Percentiles rank a stretch among this genome's conserved stretches.
Conservation (phyloP, 2,888 invertebrate species). For the Alentia gelatinosa region DNA sequence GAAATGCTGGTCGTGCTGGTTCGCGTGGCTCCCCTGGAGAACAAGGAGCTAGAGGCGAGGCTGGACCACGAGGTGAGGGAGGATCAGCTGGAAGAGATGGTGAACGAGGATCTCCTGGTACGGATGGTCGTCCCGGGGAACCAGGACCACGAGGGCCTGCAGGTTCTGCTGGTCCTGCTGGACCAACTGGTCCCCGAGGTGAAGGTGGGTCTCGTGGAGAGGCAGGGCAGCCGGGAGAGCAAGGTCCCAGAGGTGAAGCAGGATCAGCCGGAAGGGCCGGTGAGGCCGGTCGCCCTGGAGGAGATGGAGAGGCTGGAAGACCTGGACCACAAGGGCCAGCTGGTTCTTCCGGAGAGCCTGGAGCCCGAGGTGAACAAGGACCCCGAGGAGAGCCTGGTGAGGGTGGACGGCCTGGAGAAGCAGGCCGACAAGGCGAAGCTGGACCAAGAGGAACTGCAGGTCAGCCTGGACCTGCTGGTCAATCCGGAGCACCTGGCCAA, state of each 20-base stretch:
- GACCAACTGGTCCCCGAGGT: slow-evolving; percentile 58
- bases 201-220: slow-evolving; percentile 54
- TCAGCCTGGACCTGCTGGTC: slow-evolving; percentile 51
- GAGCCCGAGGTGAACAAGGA: slow-evolving; percentile 38
- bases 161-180: slow-evolving; percentile 59
- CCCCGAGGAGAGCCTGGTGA: slow-evolving; percentile 56
- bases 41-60: slow-evolving; percentile 56
- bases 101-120: slow-evolving; percentile 56
- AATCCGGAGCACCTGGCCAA: slow-evolving; percentile 38
- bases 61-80: slow-evolving; percentile 46
- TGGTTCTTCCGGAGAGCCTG: slow-evolving; percentile 52
- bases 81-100: slow-evolving; percentile 69
- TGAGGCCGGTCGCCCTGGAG: slow-evolving; percentile 69
- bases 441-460: slow-evolving; percentile 50
- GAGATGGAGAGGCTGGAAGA: slow-evolving; percentile 43
- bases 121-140: slow-evolving; percentile 53
- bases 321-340: slow-evolving; percentile 58
- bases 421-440: slow-evolving; percentile 27
- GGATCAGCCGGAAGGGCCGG: slow-evolving; percentile 67
- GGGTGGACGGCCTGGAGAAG: slow-evolving; percentile 30
- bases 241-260: slow-evolving; percentile 47
- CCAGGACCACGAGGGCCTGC: slow-evolving; percentile 55
- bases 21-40: slow-evolving; percentile 6
- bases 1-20: slow-evolving; percentile 41
- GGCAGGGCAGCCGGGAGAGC: slow-evolving; percentile 50